Evolutionary conservation across 2,113 vertebrate species (phyloP).

Genomic region (Turdus rufiventris): DNA sequence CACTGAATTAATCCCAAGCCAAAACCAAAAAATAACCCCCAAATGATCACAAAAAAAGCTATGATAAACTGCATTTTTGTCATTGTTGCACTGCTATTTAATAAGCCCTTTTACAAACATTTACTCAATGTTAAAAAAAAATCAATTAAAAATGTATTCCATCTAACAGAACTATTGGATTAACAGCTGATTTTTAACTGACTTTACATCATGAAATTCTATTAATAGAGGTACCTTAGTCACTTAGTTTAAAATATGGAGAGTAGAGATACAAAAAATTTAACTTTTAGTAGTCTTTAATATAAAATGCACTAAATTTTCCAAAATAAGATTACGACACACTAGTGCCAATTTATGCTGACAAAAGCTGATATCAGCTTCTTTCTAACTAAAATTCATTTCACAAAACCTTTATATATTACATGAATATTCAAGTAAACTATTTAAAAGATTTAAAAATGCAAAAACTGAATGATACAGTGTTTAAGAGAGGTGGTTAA

Average conservation of each 20-base stretch:
- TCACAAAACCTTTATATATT: constrained; percentile 69
- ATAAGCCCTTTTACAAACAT: constrained; percentile 70
- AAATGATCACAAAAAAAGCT: constrained; percentile 51
- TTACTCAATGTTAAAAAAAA: constrained; percentile 52
- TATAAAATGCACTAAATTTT: constrained; percentile 67
- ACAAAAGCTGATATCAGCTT: constrained; percentile 60
- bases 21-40: constrained; percentile 36
- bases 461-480: constrained; percentile 60
- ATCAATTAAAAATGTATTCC: constrained; percentile 59
- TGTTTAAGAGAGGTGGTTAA: constrained; percentile 50
- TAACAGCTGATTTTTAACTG: constrained; percentile 61
- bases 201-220: constrained; percentile 61
- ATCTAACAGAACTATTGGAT: constrained; percentile 62
- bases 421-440: constrained; percentile 74
- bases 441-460: constrained; percentile 55
- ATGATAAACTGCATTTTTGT: constrained; percentile 40
- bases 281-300: constrained; percentile 69
- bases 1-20: constrained; percentile 62
- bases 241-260: constrained; percentile 62
- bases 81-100: constrained; percentile 60
- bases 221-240: constrained; percentile 62
- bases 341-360: constrained; percentile 60
- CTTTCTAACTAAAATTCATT: constrained; percentile 62
- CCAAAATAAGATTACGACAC: constrained; percentile 67
- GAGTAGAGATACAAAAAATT: constrained; percentile 56